Conservation (phyloP, 2,113 vertebrate species). For the Enhydra lutris region DNA sequence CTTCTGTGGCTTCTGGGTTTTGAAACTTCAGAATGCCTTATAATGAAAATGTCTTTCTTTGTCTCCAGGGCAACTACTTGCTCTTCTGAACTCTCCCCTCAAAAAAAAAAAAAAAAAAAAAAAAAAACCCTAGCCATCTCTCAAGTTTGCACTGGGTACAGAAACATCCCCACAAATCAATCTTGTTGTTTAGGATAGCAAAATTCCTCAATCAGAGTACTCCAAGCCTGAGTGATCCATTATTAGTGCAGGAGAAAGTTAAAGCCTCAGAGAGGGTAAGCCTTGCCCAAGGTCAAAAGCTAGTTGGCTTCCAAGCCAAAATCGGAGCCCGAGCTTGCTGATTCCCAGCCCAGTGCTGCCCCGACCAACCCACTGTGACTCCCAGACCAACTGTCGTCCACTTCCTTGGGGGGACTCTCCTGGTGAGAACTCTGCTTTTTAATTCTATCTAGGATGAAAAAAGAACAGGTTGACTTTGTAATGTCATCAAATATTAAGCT, state of each 20-base stretch:
- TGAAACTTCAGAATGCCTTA: background rate
- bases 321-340: background rate
- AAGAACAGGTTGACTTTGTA: slow-evolving; percentile 71
- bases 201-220: background rate
- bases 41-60: background rate
- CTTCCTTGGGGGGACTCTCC: background rate
- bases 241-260: background rate
- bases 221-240: background rate
- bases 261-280: background rate
- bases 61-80: background rate
- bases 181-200: background rate
- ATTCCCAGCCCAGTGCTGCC: background rate
- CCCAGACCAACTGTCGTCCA: slow-evolving; percentile 29
- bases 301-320: background rate
- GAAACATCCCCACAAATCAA: background rate
- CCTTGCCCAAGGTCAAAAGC: slow-evolving; percentile 6
- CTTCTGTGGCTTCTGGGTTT: background rate
- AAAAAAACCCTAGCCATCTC: no score
- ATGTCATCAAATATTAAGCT: slow-evolving; percentile 67
- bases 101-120: background rate
- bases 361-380: background rate
- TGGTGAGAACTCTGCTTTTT: slow-evolving; percentile 55
- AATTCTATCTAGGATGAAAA: slow-evolving; percentile 51
- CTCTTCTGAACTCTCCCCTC: background rate
- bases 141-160: background rate